Evolutionary conservation across 2,888 invertebrate species (phyloP).

Genomic region (Ceriagrion tenellum): DNA sequence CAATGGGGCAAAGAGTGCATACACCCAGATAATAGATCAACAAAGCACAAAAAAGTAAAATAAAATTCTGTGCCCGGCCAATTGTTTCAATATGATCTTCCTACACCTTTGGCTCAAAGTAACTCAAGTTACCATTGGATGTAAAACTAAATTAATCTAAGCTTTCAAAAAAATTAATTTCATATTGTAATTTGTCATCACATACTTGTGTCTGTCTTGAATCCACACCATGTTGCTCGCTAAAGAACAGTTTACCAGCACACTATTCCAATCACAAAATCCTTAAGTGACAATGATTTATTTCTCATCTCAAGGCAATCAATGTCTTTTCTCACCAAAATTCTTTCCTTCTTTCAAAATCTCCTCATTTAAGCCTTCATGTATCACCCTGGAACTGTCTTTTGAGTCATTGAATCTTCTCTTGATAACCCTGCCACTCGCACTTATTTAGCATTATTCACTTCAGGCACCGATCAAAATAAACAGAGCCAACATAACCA

Average conservation of each 20-base stretch:
- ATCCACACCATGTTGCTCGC: slow-evolving; percentile 42
- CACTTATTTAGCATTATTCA: slow-evolving; percentile 79
- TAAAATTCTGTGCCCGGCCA: not conserved
- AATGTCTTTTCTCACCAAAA: slow-evolving; percentile 26
- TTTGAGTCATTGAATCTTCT: slow-evolving; percentile 48
- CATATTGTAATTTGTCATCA: slow-evolving; percentile 50
- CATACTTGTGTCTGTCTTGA: slow-evolving; percentile 13
- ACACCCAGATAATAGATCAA: not conserved
- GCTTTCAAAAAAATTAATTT: slow-evolving; percentile 54
- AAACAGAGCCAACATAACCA: slow-evolving; percentile 95
- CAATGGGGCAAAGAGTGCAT: not conserved
- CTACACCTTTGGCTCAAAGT: not conserved
- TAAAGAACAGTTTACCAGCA: slow-evolving; percentile 31
- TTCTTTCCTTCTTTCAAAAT: not conserved
- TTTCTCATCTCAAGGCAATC: not conserved
- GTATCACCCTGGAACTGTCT: slow-evolving; percentile 60
- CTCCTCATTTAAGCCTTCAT: not conserved
- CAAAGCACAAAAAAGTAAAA: not conserved
- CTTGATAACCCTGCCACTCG: slow-evolving; percentile 51
- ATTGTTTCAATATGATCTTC: not conserved
- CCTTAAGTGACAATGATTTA: not conserved
- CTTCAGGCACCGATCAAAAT: slow-evolving; percentile 98
- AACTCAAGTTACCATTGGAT: slow-evolving; percentile 8
- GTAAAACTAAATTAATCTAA: slow-evolving; percentile 19
- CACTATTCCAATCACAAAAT: slow-evolving; percentile 42